phyloP scores from a whole-genome alignment of 2,888 invertebrate species.

The Polydrusus tereticollis region DNA sequence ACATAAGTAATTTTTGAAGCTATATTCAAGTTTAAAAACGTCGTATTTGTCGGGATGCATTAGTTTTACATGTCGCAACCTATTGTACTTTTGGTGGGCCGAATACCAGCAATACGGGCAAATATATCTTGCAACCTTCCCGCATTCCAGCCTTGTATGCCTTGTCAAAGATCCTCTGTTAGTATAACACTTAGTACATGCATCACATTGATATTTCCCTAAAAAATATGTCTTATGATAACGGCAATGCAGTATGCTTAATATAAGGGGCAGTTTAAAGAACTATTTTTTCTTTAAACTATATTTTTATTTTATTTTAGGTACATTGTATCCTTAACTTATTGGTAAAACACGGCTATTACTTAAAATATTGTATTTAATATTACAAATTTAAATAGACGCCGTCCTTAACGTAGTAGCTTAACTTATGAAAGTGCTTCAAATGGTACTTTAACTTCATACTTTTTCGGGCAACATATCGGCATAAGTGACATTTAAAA shows the following conservation, averaged over 20 bases:
- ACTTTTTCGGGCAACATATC: conserved; percentile 35
- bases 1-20: background rate
- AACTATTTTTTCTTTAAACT: background rate
- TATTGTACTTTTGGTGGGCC: conserved; percentile 33
- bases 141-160: conserved; percentile 49
- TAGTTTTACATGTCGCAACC: conserved; percentile 37
- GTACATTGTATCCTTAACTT: too few species aligned
- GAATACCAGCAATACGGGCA: conserved; percentile 23
- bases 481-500: conserved; percentile 40
- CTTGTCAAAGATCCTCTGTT: conserved; percentile 45
- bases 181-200: conserved; percentile 40
- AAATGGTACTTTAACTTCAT: conserved; percentile 39
- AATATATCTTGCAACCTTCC: conserved; percentile 43
- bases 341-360: too few species aligned
- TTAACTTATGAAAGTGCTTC: conserved; percentile 35
- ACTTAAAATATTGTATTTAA: too few species aligned
- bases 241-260: too few species aligned
- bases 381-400: conserved; percentile 41
- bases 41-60: conserved; percentile 16
- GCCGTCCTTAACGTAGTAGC: conserved; percentile 40
- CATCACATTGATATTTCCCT: conserved; percentile 13
- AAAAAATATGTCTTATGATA: background rate
- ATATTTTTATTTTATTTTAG: background rate
- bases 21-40: background rate
- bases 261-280: too few species aligned